Percentiles rank a stretch among this genome's conserved stretches.
phyloP scores from a whole-genome alignment of 2,888 invertebrate species.

The Argyra leucocephala region DNA sequence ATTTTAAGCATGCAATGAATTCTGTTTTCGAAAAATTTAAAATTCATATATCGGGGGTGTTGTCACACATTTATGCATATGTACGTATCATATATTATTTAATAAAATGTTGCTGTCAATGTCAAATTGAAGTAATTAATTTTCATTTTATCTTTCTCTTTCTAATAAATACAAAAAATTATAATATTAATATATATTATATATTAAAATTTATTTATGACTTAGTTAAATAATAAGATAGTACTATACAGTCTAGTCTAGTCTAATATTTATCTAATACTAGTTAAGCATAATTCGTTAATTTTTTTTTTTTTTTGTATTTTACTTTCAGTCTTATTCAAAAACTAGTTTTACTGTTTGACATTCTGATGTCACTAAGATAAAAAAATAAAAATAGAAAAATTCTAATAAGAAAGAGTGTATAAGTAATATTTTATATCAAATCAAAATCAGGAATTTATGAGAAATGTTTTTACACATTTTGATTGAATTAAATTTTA shows the following conservation, averaged over 20 bases:
- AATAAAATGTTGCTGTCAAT: too few species aligned
- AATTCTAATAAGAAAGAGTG: too few species aligned
- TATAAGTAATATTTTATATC: too few species aligned
- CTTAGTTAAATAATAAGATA: too few species aligned
- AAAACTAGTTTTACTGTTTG: neutral
- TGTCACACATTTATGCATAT: neutral
- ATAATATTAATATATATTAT: neutral
- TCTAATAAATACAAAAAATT: neutral
- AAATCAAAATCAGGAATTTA: neutral
- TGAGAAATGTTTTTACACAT: neutral
- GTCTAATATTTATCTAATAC: too few species aligned
- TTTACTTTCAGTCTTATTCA: neutral
- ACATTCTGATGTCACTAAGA: conserved; percentile 4
- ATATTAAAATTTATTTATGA: too few species aligned
- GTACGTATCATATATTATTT: too few species aligned
- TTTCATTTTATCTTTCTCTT: neutral
- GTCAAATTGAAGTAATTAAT: neutral
- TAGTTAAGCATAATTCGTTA: too few species aligned
- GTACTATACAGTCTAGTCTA: too few species aligned
- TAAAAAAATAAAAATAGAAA: neutral
- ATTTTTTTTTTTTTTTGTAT: too few species aligned
- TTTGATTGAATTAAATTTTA: neutral
- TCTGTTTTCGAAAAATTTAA: neutral
- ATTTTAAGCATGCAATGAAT: too few species aligned
- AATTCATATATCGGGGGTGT: neutral